Percentiles rank a stretch among this genome's conserved stretches.
Evolutionary conservation across 2,888 invertebrate genomes (phyloP).

Genomic region (Dorcus parallelipipedus): DNA sequence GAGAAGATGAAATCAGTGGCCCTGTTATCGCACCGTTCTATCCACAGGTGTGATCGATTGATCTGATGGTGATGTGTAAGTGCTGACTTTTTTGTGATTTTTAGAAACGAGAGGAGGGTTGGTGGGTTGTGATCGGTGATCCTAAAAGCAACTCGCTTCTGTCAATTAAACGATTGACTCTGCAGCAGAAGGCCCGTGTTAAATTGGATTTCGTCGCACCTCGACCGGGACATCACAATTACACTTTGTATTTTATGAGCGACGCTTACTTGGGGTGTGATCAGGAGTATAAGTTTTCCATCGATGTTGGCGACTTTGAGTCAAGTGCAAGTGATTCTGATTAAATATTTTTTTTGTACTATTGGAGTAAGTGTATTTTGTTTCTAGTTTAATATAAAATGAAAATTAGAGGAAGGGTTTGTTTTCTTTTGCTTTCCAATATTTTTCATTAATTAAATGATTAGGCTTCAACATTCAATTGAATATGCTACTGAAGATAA

Average conservation of each 20-base stretch:
- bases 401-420: not conserved
- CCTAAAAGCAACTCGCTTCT: slow-evolving; percentile 90
- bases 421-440: too few species aligned
- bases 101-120: slow-evolving; percentile 87
- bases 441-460: too few species aligned
- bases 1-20: slow-evolving; percentile 95
- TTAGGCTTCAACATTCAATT: too few species aligned
- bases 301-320: slow-evolving; percentile 75
- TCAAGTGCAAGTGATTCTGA: slow-evolving; percentile 62
- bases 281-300: slow-evolving; percentile 95
- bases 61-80: slow-evolving; percentile 5
- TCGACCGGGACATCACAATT: slow-evolving; percentile 80
- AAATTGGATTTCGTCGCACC: slow-evolving; percentile 92
- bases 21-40: slow-evolving; percentile 98
- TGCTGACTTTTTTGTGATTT: slow-evolving; percentile 15
- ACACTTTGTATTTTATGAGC: slow-evolving; percentile 97
- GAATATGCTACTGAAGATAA: too few species aligned
- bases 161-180: slow-evolving; percentile 93
- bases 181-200: slow-evolving; percentile 88
- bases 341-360: slow-evolving; percentile 34
- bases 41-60: slow-evolving; percentile 68
- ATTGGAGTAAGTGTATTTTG: not conserved
- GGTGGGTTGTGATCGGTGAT: slow-evolving; percentile 99
- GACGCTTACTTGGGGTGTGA: slow-evolving; percentile 99
- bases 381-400: not conserved